Conservation (phyloP, 2,888 invertebrate species). For the Microctonus brassicae region DNA sequence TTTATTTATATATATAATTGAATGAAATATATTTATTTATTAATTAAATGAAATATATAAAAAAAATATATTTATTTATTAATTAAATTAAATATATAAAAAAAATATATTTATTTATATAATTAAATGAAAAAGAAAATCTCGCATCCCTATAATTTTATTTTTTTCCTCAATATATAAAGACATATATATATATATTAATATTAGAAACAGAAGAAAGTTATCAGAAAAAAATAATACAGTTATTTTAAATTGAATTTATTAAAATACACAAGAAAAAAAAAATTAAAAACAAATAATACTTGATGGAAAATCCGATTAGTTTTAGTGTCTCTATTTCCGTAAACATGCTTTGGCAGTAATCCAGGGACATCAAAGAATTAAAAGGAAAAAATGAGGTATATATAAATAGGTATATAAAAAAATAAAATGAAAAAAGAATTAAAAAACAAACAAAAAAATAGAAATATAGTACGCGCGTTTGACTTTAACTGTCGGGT, state of each 20-base stretch:
- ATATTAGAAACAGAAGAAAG: not conserved
- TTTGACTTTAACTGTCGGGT: constrained; percentile 16
- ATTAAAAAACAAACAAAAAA: not conserved
- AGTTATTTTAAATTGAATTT: not conserved
- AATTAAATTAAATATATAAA: too few species aligned
- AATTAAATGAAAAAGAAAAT: too few species aligned
- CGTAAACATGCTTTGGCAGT: constrained; percentile 59
- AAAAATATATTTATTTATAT: too few species aligned
- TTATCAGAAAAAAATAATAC: not conserved
- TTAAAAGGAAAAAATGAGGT: constrained; percentile 12
- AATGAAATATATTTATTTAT: too few species aligned
- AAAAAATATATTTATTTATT: too few species aligned
- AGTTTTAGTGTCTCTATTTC: constrained; percentile 48
- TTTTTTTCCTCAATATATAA: too few species aligned
- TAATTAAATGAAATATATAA: too few species aligned
- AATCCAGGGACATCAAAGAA: constrained; percentile 43
- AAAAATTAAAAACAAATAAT: not conserved
- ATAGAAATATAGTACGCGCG: not conserved
- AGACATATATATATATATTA: not conserved
- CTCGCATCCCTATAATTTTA: too few species aligned
- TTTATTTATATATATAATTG: too few species aligned
- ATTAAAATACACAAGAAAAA: too few species aligned
- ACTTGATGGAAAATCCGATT: not conserved
- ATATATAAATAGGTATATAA: constrained; percentile 13
- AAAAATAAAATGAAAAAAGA: constrained; percentile 2